Conservation (phyloP, 2,888 invertebrate species). For the Aproaerema taeniolella region DNA sequence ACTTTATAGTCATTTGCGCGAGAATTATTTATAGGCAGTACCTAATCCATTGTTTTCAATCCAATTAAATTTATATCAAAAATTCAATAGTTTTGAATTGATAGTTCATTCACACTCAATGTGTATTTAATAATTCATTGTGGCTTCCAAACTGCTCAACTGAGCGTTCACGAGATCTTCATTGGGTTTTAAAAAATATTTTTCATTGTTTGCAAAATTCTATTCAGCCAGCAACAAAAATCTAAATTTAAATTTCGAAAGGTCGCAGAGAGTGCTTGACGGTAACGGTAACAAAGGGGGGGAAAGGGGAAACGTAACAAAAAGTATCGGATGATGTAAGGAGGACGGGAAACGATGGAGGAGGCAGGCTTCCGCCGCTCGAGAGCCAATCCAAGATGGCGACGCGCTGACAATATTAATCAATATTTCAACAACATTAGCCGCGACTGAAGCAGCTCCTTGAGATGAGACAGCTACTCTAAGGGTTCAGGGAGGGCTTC, state of each 20-base stretch:
- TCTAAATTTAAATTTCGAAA: constrained; percentile 16
- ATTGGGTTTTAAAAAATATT: constrained; percentile 33
- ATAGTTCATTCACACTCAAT: not conserved
- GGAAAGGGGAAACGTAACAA: constrained; percentile 42
- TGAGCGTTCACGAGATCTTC: constrained; percentile 35
- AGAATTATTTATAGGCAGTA: too few relatives aligned
- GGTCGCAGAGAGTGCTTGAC: constrained; percentile 37
- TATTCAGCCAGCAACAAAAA: constrained; percentile 2
- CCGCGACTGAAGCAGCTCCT: constrained; percentile 40
- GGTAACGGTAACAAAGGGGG: constrained; percentile 49
- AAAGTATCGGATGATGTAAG: too few relatives aligned
- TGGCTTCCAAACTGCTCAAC: constrained; percentile 40
- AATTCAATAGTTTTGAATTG: not conserved
- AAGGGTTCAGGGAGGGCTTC: constrained; percentile 18
- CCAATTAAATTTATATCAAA: too few relatives aligned
- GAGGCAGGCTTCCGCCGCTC: constrained; percentile 44
- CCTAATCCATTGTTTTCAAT: too few relatives aligned
- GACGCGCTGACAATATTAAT: constrained; percentile 67
- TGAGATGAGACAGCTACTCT: constrained; percentile 57
- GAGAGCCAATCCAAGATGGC: constrained; percentile 66
- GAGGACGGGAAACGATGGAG: constrained; percentile 49
- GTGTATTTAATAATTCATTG: not conserved
- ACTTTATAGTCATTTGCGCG: too few relatives aligned
- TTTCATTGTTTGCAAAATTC: constrained; percentile 15
- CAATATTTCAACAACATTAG: constrained; percentile 77